phyloP scores from a whole-genome alignment of 1,140 invertebrate species.

The Micrasema longulum region DNA sequence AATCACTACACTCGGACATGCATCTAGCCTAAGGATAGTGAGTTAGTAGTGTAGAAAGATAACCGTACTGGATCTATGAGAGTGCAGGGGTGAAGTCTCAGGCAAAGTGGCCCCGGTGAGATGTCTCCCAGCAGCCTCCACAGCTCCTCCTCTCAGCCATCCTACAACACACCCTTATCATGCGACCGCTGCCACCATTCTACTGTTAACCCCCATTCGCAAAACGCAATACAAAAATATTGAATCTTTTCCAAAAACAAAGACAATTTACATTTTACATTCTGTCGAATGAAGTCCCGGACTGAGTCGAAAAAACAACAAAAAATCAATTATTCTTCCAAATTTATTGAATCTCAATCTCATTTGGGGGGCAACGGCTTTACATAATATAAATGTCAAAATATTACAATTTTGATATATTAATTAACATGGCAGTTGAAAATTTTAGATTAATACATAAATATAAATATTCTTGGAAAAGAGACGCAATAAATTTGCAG shows the following conservation, averaged over 20 bases:
- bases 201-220: not conserved
- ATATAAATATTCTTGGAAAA: no score
- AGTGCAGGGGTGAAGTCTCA: slow-evolving; percentile 83
- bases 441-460: no score
- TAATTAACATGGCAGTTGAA: no score
- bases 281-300: not conserved
- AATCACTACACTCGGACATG: no score
- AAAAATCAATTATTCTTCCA: no score
- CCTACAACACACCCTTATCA: slow-evolving; percentile 58
- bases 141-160: slow-evolving; percentile 70
- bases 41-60: slow-evolving; percentile 20
- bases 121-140: slow-evolving; percentile 72
- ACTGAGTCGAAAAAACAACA: not conserved
- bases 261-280: not conserved
- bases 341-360: no score
- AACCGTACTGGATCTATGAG: slow-evolving; percentile 82
- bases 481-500: no score
- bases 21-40: no score
- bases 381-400: no score
- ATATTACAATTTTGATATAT: no score
- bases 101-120: slow-evolving; percentile 75
- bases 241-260: not conserved
- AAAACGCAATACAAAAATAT: not conserved
- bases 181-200: slow-evolving; percentile 1
- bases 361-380: no score